A percentile compares a stretch with the other conserved stretches of the same genome.
Evolutionary conservation across 2,888 invertebrate genomes (phyloP).

Genomic region (Lissonota sp.): DNA sequence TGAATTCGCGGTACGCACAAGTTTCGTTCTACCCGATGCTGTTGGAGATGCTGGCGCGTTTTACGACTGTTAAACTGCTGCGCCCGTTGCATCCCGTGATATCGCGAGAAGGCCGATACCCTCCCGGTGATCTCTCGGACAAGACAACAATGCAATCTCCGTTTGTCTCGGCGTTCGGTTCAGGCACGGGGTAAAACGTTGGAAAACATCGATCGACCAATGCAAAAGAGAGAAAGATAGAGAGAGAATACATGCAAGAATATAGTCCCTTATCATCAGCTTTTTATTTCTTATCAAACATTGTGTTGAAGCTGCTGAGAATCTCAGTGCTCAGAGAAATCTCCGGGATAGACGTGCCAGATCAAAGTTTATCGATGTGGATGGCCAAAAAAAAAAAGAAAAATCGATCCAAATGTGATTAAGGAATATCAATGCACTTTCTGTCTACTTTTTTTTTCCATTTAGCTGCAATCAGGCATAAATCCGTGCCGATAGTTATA

Average conservation of each 20-base stretch:
- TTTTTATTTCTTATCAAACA: slow-evolving; percentile 23
- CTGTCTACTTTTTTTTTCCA: not conserved
- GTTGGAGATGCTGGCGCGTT: slow-evolving; percentile 14
- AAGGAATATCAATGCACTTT: slow-evolving; percentile 15
- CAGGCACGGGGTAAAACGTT: slow-evolving; percentile 64
- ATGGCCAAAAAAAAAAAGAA: slow-evolving; percentile 29
- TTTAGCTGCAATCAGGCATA: not conserved
- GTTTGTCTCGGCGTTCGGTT: slow-evolving; percentile 73
- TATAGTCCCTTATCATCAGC: slow-evolving; percentile 45
- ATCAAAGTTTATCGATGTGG: slow-evolving; percentile 43
- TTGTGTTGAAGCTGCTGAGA: not conserved
- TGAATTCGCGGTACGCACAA: not conserved
- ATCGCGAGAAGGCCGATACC: slow-evolving; percentile 82
- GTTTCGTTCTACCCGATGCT: slow-evolving; percentile 14
- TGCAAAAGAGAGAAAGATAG: slow-evolving; percentile 13
- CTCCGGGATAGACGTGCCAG: not conserved
- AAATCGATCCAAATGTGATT: slow-evolving; percentile 39
- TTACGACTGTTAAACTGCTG: slow-evolving; percentile 46
- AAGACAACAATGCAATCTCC: slow-evolving; percentile 83
- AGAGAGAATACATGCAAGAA: slow-evolving; percentile 21
- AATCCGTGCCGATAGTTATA: not conserved
- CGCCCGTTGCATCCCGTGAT: slow-evolving; percentile 68
- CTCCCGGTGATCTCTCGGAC: slow-evolving; percentile 83
- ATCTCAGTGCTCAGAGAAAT: slow-evolving; percentile 7
- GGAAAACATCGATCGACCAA: slow-evolving; percentile 54